A percentile compares a stretch with the other conserved stretches of the same genome.
Conservation (phyloP, 2,113 vertebrate genomes). For the Percina caprodes region DNA sequence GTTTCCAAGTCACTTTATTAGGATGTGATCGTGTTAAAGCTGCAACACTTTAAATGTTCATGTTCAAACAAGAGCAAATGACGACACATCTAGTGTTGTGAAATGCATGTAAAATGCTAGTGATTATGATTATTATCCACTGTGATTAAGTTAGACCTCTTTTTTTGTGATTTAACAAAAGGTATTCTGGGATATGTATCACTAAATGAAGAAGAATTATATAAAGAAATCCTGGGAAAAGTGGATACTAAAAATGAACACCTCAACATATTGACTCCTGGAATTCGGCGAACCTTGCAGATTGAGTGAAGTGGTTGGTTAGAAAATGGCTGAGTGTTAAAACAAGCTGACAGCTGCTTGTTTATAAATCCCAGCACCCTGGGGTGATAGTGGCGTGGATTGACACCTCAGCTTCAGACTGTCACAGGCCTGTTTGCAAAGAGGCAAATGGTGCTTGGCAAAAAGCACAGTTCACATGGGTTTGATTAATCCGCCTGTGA, state of each 20-base stretch:
- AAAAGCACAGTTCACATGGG: conserved; percentile 69
- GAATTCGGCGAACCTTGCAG: background rate
- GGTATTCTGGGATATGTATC: background rate
- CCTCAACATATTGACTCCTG: conserved; percentile 19
- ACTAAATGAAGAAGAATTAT: background rate
- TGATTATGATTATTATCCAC: background rate
- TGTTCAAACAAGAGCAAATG: background rate
- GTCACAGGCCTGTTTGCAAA: conserved; percentile 66
- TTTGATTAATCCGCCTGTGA: conserved; percentile 64
- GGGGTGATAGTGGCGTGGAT: conserved; percentile 47
- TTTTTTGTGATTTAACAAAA: background rate
- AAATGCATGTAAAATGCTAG: no score
- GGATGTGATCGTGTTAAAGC: background rate
- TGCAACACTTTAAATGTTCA: background rate
- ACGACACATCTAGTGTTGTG: background rate
- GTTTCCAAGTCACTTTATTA: background rate
- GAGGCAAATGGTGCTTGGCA: conserved; percentile 80
- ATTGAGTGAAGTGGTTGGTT: background rate
- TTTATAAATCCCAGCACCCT: conserved; percentile 72
- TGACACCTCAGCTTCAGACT: conserved; percentile 67
- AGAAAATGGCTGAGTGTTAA: conserved; percentile 48
- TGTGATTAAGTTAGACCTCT: background rate
- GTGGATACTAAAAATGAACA: conserved; percentile 23
- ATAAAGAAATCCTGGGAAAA: conserved; percentile 1
- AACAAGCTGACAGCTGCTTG: conserved; percentile 73